Conservation (phyloP, 2,113 vertebrate species). For the Triplophysa tibetana region DNA sequence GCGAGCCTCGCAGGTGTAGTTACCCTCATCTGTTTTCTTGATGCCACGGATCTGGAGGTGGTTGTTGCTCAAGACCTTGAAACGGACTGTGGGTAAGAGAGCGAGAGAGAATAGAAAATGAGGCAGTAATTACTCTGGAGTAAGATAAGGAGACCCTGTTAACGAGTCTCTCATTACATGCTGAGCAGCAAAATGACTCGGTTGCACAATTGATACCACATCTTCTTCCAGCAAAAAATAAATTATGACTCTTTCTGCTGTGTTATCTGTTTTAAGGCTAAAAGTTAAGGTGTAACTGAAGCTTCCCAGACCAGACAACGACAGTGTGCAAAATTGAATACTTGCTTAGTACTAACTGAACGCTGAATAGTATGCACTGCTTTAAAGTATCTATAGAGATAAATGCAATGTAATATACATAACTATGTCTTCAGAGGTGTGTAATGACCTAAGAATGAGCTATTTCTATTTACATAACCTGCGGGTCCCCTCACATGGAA, state of each 20-base stretch:
- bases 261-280: conserved; percentile 15
- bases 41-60: conserved; percentile 94
- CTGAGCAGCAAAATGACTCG: conserved; percentile 34
- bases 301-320: neutral
- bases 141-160: conserved; percentile 32
- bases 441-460: too few species aligned
- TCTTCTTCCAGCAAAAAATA: conserved; percentile 6
- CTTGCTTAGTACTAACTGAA: neutral
- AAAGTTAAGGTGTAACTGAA: conserved; percentile 28
- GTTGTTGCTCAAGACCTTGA: conserved; percentile 83
- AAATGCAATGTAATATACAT: too few species aligned
- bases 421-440: too few species aligned
- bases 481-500: too few species aligned
- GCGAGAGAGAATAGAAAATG: conserved; percentile 18
- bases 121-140: conserved; percentile 40
- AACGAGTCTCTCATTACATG: conserved; percentile 47
- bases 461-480: too few species aligned
- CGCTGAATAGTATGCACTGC: too few species aligned
- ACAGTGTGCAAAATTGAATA: neutral
- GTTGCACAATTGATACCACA: neutral
- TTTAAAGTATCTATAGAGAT: too few species aligned
- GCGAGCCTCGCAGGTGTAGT: conserved; percentile 91
- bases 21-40: conserved; percentile 94
- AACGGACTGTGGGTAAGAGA: conserved; percentile 78
- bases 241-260: neutral